Base-by-base conservation (phyloP, 1,140 invertebrate genomes). In the Panonychus citri region DNA sequence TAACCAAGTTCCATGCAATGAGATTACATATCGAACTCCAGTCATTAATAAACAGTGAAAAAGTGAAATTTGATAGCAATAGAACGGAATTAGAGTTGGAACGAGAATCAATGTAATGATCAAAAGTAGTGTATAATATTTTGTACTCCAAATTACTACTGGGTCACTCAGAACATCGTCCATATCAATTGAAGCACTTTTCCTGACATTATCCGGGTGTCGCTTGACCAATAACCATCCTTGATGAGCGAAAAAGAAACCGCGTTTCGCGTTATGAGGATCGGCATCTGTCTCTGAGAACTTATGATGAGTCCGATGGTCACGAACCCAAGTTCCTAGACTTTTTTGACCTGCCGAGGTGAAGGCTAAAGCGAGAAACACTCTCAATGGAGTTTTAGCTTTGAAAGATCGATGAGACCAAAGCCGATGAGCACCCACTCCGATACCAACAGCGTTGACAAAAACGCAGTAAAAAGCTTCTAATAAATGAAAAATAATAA, bases 1-100 rank as follows among this genome's bases (percentile, higher is more conserved):
- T 39, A 89, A 72, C 89, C 90, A 96, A 2, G 91, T 95, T 59
- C 78, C 65, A 43, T 97, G 87, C n/a, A 96, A 72, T 12, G 80
- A 81, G 62, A 83, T 77, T 12, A 78, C 75, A 69, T 91, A 96
- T 37, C 90, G 77, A 63, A 93, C 70, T 5, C 15, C 15, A n/a
- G 42, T 17, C 17, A 43, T 43, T 5, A 43, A n/a, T 8, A 80
- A 78, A 12, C 80, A 74, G 1, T 91, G 74, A 67, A 85, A 85
- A 72, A 82, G 90, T 3, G 85, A 76, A 62, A 81, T 83, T 49
- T 75, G 75, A 87, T 88, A 96, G 8, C 73, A 73, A 60, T 80
- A 81, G 46, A 82, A 78, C 0, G 90, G 85, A 39, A 90, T 73
- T 0, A 80, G 7, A 0, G 85, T 85, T 0, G 93, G 93, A 8